Evolutionary conservation across 2,888 invertebrate species (phyloP).

Genomic region (Drosophila cognata): DNA sequence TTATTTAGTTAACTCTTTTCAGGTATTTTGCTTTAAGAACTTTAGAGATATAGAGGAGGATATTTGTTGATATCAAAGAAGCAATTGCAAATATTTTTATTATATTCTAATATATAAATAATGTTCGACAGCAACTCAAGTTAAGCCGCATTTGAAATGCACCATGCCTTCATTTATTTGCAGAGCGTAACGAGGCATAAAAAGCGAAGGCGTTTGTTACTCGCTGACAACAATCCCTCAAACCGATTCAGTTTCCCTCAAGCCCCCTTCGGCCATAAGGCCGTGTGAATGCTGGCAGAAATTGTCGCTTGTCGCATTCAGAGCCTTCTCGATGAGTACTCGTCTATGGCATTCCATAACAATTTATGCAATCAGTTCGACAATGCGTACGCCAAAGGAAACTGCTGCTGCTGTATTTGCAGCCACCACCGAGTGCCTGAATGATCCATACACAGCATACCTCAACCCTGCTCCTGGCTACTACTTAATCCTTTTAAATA

Average conservation of each 20-base stretch:
- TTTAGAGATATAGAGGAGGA: background rate
- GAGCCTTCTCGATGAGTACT: conserved; percentile 26
- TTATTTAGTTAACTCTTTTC: background rate
- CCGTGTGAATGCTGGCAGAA: conserved; percentile 34
- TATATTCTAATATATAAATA: background rate
- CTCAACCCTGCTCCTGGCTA: conserved; percentile 3
- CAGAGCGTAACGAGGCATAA: conserved; percentile 33
- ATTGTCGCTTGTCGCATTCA: conserved; percentile 39
- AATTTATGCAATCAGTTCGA: conserved; percentile 79
- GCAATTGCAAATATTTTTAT: background rate
- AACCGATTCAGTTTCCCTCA: conserved; percentile 4
- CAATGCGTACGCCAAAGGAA: conserved; percentile 48
- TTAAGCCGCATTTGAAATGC: background rate
- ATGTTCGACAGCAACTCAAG: background rate
- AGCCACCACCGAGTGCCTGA: conserved; percentile 15
- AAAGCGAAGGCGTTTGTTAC: conserved; percentile 38
- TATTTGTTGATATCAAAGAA: background rate
- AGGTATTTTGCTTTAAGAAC: background rate
- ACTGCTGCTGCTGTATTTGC: conserved; percentile 39
- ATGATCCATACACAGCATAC: background rate
- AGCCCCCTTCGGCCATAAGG: conserved; percentile 4
- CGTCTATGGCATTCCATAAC: conserved; percentile 70
- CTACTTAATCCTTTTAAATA: conserved; percentile 79
- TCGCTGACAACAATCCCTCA: conserved; percentile 37
- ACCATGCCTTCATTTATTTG: background rate